phyloP scores from a whole-genome alignment of 2,797 vertebrate species.

The Anas bernieri region DNA sequence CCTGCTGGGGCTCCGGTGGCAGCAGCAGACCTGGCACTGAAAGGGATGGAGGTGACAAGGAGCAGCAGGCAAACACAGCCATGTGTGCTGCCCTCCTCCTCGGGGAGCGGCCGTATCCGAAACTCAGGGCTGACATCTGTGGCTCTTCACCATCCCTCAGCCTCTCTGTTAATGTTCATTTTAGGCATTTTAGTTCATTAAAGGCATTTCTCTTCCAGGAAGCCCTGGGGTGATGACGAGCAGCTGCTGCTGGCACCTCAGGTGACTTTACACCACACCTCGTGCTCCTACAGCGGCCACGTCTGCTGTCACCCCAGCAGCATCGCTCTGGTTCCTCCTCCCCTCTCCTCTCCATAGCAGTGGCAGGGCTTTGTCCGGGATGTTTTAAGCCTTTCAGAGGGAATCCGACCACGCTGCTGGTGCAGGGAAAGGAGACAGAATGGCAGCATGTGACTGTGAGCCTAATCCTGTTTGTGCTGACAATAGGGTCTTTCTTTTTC shows the following conservation, averaged over 20 bases:
- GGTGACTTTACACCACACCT: neutral
- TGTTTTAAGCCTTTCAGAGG: neutral
- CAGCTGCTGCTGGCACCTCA: neutral
- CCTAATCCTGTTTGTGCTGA: neutral
- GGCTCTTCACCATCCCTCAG: neutral
- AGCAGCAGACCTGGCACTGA: neutral
- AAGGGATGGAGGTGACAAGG: neutral
- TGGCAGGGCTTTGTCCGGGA: neutral
- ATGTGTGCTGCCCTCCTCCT: neutral
- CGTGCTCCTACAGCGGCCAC: rapidly evolving
- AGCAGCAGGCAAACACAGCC: neutral
- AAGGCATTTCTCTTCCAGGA: neutral
- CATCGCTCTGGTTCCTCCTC: neutral
- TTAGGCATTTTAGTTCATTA: no score
- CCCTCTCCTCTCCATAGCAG: neutral
- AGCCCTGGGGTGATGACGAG: neutral
- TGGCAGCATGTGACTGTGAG: neutral
- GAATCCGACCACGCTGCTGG: neutral
- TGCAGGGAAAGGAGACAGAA: neutral
- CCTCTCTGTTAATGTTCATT: neutral
- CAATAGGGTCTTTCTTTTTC: conserved; percentile 54
- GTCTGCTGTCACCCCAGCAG: neutral
- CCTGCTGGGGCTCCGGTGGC: neutral
- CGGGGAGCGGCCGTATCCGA: neutral
- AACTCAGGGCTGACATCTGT: neutral